A percentile compares a stretch with the other conserved stretches of the same genome.
Conservation (phyloP, 2,888 invertebrate genomes). For the Mythimna loreyi region DNA sequence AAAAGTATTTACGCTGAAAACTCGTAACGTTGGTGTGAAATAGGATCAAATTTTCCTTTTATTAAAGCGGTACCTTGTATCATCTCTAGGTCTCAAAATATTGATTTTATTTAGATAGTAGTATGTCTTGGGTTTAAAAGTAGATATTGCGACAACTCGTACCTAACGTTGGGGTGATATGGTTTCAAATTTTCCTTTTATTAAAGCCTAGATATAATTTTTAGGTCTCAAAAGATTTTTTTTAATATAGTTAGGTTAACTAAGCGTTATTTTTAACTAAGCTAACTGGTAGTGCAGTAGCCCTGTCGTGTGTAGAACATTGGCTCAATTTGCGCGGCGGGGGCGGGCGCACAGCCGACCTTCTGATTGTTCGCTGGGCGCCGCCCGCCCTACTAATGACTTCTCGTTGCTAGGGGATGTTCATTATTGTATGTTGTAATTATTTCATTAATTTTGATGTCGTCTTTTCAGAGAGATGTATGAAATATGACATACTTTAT, state of each 20-base stretch:
- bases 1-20: not conserved
- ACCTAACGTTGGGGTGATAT: not conserved
- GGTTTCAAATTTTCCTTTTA: not conserved
- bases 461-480: not conserved
- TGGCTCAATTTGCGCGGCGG: constrained; percentile 81
- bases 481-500: not conserved
- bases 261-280: not conserved
- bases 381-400: constrained; percentile 69
- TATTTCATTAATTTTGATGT: constrained; percentile 28
- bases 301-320: constrained; percentile 72
- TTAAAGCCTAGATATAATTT: no score
- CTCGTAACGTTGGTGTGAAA: not conserved
- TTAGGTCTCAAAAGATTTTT: no score
- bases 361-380: constrained; percentile 67
- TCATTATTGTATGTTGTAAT: constrained; percentile 23
- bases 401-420: constrained; percentile 34
- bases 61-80: not conserved
- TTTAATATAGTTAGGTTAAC: not conserved
- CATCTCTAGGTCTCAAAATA: no score
- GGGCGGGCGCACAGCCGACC: constrained; percentile 42
- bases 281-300: constrained; percentile 16
- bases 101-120: not conserved
- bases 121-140: not conserved
- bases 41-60: not conserved
- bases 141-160: not conserved